Evolutionary conservation across 2,113 vertebrate genomes (phyloP), one percentile per base, ranked within the genome.

Genomic region (Hoplias malabaricus): DNA sequence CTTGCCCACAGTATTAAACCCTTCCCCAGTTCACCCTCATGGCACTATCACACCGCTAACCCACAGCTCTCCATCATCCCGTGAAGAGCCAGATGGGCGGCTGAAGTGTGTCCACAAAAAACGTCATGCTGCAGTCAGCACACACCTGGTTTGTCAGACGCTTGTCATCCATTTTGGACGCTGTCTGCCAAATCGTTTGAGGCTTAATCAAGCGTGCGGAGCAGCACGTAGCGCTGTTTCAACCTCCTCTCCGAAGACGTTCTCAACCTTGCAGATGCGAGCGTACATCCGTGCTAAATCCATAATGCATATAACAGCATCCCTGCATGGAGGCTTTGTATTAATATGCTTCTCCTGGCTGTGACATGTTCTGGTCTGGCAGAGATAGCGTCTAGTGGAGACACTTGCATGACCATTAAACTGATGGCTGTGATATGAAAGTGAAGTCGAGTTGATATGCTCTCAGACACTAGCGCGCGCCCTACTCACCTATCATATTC

Each of bases 361-460:
- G 68, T 62, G 40, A 40, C 76, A 70, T 53, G 56, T 70, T 62
- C 56, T 38, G 21, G 21, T 40, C 42, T 50, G 56, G 21, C n/a
- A 79, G 73, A 73, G 73, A 73, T 8, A 2, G 56, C 63, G 57
- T 31, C 66, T 78, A 71, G 36, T 71, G 76, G 50, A 75, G 53
- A 80, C 48, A 79, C 66, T 66, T 62, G 34, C 65, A 29, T 21
- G 43, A 69, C 48, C 59, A 27, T 84, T 77, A 70, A 70, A 83
- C 73, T 79, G 23, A 84, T 69, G 19, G 23, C 72, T 31, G 72
- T 59, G 48, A 67, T 42, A 48, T 76, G 48, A 53, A 80, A 80
- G 81, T 61, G 79, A 78, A 77, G 53, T 40, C 46, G 48, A 80
- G 63, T 36, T 76, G 75, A 86, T 86, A 31, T 46, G 36, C 71